Evolutionary conservation across 2,888 invertebrate species (phyloP).

Genomic region (Alloscopus bannaensis): DNA sequence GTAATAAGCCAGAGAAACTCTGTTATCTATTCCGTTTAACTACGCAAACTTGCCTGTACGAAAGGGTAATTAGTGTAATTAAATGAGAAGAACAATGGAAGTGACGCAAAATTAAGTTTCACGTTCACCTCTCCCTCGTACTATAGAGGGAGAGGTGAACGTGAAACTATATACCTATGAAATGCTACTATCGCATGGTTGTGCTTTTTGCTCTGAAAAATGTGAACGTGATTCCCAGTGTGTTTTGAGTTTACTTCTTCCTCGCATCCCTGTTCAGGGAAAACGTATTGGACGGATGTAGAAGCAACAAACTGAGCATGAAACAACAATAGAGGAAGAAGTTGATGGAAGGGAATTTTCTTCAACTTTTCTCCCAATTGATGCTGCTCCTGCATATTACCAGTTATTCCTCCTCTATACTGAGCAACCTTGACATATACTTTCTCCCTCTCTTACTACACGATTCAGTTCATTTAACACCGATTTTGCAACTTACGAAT

Average conservation of each 20-base stretch:
- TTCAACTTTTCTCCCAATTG: constrained; percentile 14
- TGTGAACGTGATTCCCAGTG: not conserved
- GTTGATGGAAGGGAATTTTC: constrained; percentile 45
- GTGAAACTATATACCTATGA: constrained; percentile 26
- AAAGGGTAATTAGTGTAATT: constrained; percentile 54
- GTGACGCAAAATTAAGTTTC: constrained; percentile 53
- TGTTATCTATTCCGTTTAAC: constrained; percentile 24
- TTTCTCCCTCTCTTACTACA: too few relatives aligned
- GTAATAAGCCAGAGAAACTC: too few relatives aligned
- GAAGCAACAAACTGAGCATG: constrained; percentile 51
- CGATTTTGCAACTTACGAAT: not conserved
- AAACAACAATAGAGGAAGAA: constrained; percentile 39
- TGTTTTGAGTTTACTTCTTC: not conserved
- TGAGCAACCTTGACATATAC: constrained; percentile 3
- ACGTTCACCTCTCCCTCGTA: constrained; percentile 29
- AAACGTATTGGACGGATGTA: constrained; percentile 28
- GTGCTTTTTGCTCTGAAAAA: constrained; percentile 25
- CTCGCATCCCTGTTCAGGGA: not conserved
- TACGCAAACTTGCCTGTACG: constrained; percentile 22
- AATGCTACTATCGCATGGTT: constrained; percentile 5
- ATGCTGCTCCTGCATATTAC: too few relatives aligned
- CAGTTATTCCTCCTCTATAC: too few relatives aligned
- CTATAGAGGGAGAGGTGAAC: too few relatives aligned
- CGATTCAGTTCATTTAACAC: constrained; percentile 49
- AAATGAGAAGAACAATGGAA: constrained; percentile 48